Conservation (phyloP, 2,797 vertebrate genomes). For the Diglossa cyanea region DNA sequence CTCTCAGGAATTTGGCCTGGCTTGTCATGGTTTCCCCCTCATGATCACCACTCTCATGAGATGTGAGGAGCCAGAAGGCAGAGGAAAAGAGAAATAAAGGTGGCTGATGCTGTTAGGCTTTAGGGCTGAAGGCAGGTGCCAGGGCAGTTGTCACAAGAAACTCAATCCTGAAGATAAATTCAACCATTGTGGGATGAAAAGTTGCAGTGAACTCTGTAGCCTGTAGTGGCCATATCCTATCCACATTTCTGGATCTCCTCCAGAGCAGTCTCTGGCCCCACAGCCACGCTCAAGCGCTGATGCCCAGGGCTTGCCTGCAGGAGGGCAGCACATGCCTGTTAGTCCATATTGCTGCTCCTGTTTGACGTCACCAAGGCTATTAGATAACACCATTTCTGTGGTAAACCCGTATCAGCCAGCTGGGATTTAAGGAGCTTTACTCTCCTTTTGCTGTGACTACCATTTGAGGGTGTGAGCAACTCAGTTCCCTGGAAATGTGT, state of each 20-base stretch:
- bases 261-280: background rate
- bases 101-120: background rate
- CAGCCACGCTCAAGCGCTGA: background rate
- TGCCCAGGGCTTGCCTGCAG: background rate
- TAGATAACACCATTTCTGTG: slow-evolving; percentile 29
- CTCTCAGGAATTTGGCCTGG: background rate
- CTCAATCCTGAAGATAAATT: background rate
- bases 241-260: background rate
- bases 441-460: slow-evolving; percentile 10
- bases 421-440: slow-evolving; percentile 42
- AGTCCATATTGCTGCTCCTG: background rate
- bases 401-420: background rate
- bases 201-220: background rate
- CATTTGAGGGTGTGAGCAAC: background rate
- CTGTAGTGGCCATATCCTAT: background rate
- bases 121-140: background rate
- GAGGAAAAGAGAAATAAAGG: background rate
- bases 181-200: background rate
- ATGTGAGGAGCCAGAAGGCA: background rate
- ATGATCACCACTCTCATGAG: background rate
- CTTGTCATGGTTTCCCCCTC: background rate
- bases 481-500: background rate
- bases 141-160: background rate
- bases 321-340: background rate
- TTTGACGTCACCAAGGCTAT: slow-evolving; percentile 2